Percentiles rank a stretch among this genome's conserved stretches.
phyloP scores from a whole-genome alignment of 2,797 vertebrate species.

The Threskiornis aethiopicus region DNA sequence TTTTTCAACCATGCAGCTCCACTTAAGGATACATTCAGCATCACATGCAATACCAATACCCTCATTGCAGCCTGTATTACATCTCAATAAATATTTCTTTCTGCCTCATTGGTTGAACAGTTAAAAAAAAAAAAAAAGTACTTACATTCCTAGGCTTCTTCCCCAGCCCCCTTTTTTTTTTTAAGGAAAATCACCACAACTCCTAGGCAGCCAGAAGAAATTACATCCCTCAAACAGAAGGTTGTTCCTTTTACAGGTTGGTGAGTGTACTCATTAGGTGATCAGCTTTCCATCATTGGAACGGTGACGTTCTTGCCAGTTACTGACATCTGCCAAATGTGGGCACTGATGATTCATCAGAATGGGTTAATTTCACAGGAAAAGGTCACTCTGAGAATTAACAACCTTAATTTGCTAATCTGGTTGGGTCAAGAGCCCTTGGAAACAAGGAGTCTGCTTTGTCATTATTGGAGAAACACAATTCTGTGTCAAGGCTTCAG shows the following conservation, averaged over 20 bases:
- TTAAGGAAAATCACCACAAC: background rate
- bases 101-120: background rate
- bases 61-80: background rate
- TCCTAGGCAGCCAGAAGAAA: background rate
- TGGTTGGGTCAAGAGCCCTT: background rate
- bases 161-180: accelerated
- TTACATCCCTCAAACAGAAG: background rate
- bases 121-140: background rate
- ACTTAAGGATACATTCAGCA: background rate
- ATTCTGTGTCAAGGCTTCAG: background rate
- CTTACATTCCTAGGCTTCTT: background rate
- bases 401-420: background rate
- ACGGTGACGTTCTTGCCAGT: background rate
- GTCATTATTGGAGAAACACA: background rate
- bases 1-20: background rate
- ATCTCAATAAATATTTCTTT: background rate
- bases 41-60: background rate
- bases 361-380: background rate
- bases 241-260: background rate
- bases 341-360: background rate
- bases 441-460: background rate
- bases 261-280: background rate
- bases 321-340: background rate
- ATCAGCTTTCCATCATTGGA: background rate
- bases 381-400: background rate